Conservation (phyloP, 2,113 vertebrate species). For the Pampusana beccarii region DNA sequence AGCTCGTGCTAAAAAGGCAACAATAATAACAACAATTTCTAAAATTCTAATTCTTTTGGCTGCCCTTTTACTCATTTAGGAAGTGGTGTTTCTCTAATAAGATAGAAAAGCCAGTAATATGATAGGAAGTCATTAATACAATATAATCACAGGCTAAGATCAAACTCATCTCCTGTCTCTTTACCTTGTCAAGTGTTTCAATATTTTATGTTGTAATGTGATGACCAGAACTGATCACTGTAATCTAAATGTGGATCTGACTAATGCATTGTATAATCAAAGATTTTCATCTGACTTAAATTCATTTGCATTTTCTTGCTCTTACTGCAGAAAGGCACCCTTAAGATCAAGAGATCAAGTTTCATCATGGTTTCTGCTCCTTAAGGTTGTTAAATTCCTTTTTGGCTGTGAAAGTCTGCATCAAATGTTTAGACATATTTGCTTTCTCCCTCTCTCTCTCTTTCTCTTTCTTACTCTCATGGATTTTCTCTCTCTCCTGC, state of each 20-base stretch:
- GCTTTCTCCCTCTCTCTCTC: not conserved
- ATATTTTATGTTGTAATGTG: constrained; percentile 79
- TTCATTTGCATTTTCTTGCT: constrained; percentile 66
- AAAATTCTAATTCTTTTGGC: not conserved
- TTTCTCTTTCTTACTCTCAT: not conserved
- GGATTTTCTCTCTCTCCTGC: not conserved
- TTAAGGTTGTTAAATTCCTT: not conserved
- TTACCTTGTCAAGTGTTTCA: constrained; percentile 82
- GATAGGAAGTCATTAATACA: constrained; percentile 77
- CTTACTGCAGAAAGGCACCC: not conserved
- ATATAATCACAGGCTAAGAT: constrained; percentile 75
- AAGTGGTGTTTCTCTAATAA: constrained; percentile 59
- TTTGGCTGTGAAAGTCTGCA: not conserved
- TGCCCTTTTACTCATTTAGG: constrained; percentile 37
- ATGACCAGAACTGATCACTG: constrained; percentile 77
- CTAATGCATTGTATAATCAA: constrained; percentile 79
- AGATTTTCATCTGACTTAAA: constrained; percentile 69
- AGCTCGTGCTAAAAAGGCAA: not conserved
- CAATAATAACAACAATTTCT: not conserved
- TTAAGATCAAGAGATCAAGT: constrained; percentile 45
- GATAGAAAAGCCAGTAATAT: constrained; percentile 58
- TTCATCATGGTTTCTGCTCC: not conserved
- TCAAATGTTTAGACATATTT: not conserved
- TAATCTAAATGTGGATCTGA: constrained; percentile 75
- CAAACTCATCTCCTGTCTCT: constrained; percentile 78